Base-by-base conservation (phyloP, 2,888 invertebrate species). In the Loripinus fragilis region DNA sequence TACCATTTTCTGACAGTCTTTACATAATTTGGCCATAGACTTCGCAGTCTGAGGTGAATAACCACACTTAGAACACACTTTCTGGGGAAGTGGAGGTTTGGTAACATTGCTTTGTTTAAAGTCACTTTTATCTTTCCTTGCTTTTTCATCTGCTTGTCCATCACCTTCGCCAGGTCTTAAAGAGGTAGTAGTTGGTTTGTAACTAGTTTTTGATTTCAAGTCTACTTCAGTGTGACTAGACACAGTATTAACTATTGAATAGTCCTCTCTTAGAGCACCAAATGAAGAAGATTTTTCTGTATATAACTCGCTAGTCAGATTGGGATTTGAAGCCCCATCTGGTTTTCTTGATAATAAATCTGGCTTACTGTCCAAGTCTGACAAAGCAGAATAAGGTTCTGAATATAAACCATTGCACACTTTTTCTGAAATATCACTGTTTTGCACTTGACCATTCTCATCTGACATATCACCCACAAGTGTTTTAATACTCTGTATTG, bases 251-350 rank as follows among this genome's bases (percentile, higher is more conserved):
- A 71, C 77, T 25, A 84, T 78, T 42, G 81, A 68, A 75, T 64
- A 84, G 65, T 84, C 84, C 60, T 81, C 84, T 12, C 84, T 65
- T 68, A 84, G 67, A 17, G 80, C 73, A 79, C 74, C 77, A 25
- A 84, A 74, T 75, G 77, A 74, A 5, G 12, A 5, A 41, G 77
- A 81, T 60, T 81, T 81, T 74, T 81, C 81, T 33, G 80, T 69
- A 71, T 85, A 86, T 48, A 83, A 79, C 80, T 88, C 89, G 80
- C 86, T 86, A 23, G 85, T 82, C 89, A 98, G 95, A 94, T 97
- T 97, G 25, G 98, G 98, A 95, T 98, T 98, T 33, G 98, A 98
- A 70, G 98, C 97, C 66, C 98, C 98, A 90, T 98, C 98, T 7
- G 98, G 98, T 94, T 89, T 90, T 55, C 91, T 78, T 30, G 87